phyloP scores from a whole-genome alignment of 2,113 vertebrate genomes.

The Ochotona princeps region DNA sequence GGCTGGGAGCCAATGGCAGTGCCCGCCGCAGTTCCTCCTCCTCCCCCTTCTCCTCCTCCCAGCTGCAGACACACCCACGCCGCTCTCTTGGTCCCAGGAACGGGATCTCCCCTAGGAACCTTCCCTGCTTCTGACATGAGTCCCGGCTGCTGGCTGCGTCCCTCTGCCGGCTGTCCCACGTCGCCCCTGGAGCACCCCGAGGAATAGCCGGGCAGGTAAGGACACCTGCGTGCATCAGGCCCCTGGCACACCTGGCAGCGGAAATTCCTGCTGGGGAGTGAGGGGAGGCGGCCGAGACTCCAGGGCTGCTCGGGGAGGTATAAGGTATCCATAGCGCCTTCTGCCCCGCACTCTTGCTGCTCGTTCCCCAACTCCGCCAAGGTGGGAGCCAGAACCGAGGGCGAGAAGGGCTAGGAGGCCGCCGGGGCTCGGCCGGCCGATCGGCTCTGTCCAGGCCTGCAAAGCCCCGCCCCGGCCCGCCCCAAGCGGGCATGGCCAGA shows the following conservation, averaged over 20 bases:
- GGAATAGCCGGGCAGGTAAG: conserved; percentile 61
- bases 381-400: background rate
- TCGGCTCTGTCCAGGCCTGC: background rate
- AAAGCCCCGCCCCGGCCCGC: background rate
- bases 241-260: background rate
- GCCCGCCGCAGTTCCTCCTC: conserved; percentile 33
- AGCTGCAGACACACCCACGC: background rate
- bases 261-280: background rate
- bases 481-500: background rate
- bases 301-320: background rate
- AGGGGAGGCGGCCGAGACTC: background rate
- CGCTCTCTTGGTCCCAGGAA: conserved; percentile 13
- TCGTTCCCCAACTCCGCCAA: background rate
- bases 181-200: background rate
- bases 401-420: background rate
- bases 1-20: conserved; percentile 54
- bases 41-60: background rate
- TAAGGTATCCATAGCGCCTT: background rate
- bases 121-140: conserved; percentile 51
- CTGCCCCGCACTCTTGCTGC: background rate
- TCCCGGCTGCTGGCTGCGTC: background rate
- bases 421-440: background rate
- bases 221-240: background rate
- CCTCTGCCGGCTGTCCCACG: background rate
- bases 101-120: background rate